Evolutionary conservation across 2,888 invertebrate species (phyloP).

Genomic region (Metacarcinus magister): DNA sequence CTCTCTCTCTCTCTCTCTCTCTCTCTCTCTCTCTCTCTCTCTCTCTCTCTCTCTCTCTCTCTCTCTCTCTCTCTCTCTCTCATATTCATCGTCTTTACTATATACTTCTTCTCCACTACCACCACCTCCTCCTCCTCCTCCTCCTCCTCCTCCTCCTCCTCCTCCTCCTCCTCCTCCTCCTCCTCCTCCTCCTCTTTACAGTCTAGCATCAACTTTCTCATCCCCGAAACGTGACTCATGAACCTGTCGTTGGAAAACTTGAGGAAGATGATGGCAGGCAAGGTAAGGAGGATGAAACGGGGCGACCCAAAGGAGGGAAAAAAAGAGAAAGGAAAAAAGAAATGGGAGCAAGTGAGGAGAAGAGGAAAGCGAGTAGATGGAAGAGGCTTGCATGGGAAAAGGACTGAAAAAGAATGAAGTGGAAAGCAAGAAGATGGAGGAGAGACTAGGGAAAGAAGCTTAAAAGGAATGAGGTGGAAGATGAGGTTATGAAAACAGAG

Average conservation of each 20-base stretch:
- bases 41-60: not conserved
- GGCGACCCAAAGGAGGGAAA: not conserved
- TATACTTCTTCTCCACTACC: not conserved
- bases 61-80: not conserved
- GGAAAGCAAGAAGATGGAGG: conserved; percentile 19
- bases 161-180: not conserved
- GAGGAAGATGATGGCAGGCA: not conserved
- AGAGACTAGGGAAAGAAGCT: not conserved
- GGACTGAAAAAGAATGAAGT: not conserved
- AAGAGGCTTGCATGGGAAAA: not conserved
- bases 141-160: not conserved
- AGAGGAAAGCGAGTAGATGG: conserved; percentile 40
- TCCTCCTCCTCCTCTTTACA: not conserved
- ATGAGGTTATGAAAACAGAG: conserved; percentile 30
- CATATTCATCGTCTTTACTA: not conserved
- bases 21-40: not conserved
- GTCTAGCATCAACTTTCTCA: not conserved
- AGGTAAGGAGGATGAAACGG: conserved; percentile 1
- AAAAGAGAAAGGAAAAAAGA: not conserved
- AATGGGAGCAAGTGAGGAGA: conserved; percentile 8
- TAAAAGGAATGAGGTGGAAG: not conserved
- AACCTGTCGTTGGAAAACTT: conserved; percentile 53
- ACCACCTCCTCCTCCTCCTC: not conserved
- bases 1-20: not conserved
- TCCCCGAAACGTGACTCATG: conserved; percentile 34